Percentiles rank a stretch among this genome's conserved stretches.
phyloP scores from a whole-genome alignment of 2,113 vertebrate species.

The Labrus mixtus region DNA sequence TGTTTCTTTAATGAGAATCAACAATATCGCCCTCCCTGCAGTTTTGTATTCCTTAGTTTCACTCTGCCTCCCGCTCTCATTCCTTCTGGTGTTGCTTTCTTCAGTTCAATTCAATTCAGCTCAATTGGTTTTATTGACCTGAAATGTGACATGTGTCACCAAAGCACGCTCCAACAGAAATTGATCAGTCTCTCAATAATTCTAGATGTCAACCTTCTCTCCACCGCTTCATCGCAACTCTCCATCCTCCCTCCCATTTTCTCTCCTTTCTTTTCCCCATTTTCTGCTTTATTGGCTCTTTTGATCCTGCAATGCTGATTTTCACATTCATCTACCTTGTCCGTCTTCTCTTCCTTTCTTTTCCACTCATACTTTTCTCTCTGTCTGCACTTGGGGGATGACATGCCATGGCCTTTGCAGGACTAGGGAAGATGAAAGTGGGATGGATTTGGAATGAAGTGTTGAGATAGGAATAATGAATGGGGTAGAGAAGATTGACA shows the following conservation, averaged over 20 bases:
- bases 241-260: not conserved
- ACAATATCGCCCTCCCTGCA: slow-evolving; percentile 2
- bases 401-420: slow-evolving; percentile 13
- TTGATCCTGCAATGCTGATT: slow-evolving; percentile 3
- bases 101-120: slow-evolving; percentile 39
- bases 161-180: slow-evolving; percentile 26
- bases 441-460: not conserved
- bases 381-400: not conserved
- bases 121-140: slow-evolving; percentile 58
- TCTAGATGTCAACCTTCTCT: slow-evolving; percentile 39
- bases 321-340: not conserved
- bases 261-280: slow-evolving; percentile 16
- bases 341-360: slow-evolving; percentile 5
- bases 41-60: slow-evolving; percentile 12
- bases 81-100: slow-evolving; percentile 8
- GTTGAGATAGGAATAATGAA: slow-evolving; percentile 36
- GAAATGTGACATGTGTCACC: slow-evolving; percentile 58
- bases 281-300: slow-evolving; percentile 20
- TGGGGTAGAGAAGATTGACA: slow-evolving; percentile 17
- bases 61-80: not conserved
- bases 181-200: slow-evolving; percentile 57
- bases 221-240: slow-evolving; percentile 4
- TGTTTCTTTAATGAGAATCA: slow-evolving; percentile 14
- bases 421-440: slow-evolving; percentile 24
- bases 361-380: not conserved